Evolutionary conservation across 2,888 invertebrate species (phyloP), one percentile per base, ranked within the genome.

Genomic region (Automeris io): DNA sequence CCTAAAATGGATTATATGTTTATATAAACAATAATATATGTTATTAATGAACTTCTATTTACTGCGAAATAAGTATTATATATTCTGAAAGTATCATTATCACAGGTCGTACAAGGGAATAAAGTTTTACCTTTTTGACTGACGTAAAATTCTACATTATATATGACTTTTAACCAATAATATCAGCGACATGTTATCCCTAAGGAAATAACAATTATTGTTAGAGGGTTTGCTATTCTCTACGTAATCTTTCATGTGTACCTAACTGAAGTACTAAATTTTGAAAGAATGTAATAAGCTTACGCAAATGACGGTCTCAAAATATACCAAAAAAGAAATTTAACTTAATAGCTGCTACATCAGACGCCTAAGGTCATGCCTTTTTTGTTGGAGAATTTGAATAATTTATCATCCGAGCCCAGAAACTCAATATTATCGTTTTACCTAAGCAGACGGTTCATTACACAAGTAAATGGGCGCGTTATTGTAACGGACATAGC

Each of bases 121-220:
- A n/a, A n/a, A n/a, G n/a, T n/a, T n/a, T n/a, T n/a, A n/a, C n/a
- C n/a, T n/a, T n/a, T n/a, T n/a, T n/a, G n/a, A n/a, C n/a, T n/a
- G n/a, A n/a, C n/a, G n/a, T n/a, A n/a, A n/a, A n/a, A n/a, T n/a
- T n/a, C n/a, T n/a, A n/a, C n/a, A n/a, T n/a, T n/a, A n/a, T n/a
- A n/a, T n/a, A n/a, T n/a, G n/a, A n/a, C n/a, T n/a, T n/a, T n/a
- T n/a, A n/a, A n/a, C n/a, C n/a, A n/a, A n/a, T n/a, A n/a, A n/a
- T n/a, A n/a, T n/a, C n/a, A n/a, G n/a, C n/a, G n/a, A n/a, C n/a
- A n/a, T n/a, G n/a, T n/a, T n/a, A n/a, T n/a, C n/a, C n/a, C n/a
- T n/a, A n/a, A n/a, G n/a, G n/a, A n/a, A n/a, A 29, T 29, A 29
- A 29, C 13, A 29, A 29, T 29, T 16, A 16, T 29, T 29, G 29